Conservation (phyloP, 2,113 vertebrate genomes). For the Lucifuga dentata region DNA sequence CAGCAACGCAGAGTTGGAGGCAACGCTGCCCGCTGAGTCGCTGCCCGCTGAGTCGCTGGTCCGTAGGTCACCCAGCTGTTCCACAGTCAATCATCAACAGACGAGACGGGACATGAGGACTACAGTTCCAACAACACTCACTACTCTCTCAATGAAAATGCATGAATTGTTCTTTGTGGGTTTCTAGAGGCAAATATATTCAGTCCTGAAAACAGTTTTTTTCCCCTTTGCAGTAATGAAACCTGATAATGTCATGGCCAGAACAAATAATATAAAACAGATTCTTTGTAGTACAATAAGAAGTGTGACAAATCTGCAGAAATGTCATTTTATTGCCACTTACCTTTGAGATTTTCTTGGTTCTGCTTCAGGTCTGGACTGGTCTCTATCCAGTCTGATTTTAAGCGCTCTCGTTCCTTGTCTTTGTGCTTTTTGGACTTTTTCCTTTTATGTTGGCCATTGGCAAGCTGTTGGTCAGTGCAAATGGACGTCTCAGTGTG, state of each 20-base stretch:
- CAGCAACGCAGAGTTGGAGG: slow-evolving; percentile 54
- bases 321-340: slow-evolving; percentile 4
- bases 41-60: slow-evolving; percentile 67
- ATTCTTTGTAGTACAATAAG: background rate
- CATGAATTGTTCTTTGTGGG: background rate
- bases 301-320: background rate
- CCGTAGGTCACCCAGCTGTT: slow-evolving; percentile 80
- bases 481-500: slow-evolving; percentile 61
- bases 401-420: slow-evolving; percentile 79
- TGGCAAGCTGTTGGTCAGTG: slow-evolving; percentile 69
- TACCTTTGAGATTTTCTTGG: slow-evolving; percentile 81
- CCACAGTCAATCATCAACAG: slow-evolving; percentile 81
- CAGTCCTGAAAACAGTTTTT: background rate
- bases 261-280: background rate
- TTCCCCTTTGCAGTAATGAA: background rate
- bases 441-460: slow-evolving; percentile 81
- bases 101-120: slow-evolving; percentile 16
- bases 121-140: slow-evolving; percentile 21
- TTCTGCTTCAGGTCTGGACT: slow-evolving; percentile 78
- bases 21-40: slow-evolving; percentile 63
- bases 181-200: slow-evolving; percentile 18
- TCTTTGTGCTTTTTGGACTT: slow-evolving; percentile 86
- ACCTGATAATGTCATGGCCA: background rate
- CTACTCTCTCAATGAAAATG: slow-evolving; percentile 15
- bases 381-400: slow-evolving; percentile 80